Evolutionary conservation across 2,888 invertebrate species (phyloP).

Genomic region (Pediacus dermestoides): DNA sequence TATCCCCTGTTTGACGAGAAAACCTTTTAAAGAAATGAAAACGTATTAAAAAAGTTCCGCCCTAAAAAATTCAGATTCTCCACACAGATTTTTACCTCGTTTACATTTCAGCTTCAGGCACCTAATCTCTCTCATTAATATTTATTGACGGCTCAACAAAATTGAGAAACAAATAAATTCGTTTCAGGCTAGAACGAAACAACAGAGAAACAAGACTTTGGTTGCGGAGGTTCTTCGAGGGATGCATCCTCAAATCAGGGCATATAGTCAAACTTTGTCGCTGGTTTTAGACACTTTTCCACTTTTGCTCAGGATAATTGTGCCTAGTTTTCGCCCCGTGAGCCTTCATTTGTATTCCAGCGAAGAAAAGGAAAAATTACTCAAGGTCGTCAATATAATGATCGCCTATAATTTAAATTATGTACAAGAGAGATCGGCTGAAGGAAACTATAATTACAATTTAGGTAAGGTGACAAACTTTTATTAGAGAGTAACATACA

Average conservation of each 20-base stretch:
- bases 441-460: slow-evolving; percentile 71
- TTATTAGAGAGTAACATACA: no score
- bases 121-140: no score
- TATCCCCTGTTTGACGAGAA: slow-evolving; percentile 33
- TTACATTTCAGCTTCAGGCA: no score
- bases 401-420: slow-evolving; percentile 85
- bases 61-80: slow-evolving; percentile 23
- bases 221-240: slow-evolving; percentile 61
- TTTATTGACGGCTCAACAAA: no score
- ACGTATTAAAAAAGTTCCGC: slow-evolving; percentile 37
- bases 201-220: slow-evolving; percentile 53
- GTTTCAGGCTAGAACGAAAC: slow-evolving; percentile 57
- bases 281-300: slow-evolving; percentile 72
- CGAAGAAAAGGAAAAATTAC: slow-evolving; percentile 66
- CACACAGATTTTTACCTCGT: slow-evolving; percentile 9
- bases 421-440: slow-evolving; percentile 70
- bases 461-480: slow-evolving; percentile 37
- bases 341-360: slow-evolving; percentile 67
- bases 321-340: slow-evolving; percentile 73
- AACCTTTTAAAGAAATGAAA: slow-evolving; percentile 46
- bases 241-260: slow-evolving; percentile 56
- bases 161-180: slow-evolving; percentile 11
- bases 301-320: slow-evolving; percentile 65
- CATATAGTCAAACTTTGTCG: slow-evolving; percentile 47
- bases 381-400: slow-evolving; percentile 75